These are phyloP conservation scores for Colistium nudipinnis DNA, from an alignment of 2,113 vertebrate species.

Conservation along the genomic window DNA sequence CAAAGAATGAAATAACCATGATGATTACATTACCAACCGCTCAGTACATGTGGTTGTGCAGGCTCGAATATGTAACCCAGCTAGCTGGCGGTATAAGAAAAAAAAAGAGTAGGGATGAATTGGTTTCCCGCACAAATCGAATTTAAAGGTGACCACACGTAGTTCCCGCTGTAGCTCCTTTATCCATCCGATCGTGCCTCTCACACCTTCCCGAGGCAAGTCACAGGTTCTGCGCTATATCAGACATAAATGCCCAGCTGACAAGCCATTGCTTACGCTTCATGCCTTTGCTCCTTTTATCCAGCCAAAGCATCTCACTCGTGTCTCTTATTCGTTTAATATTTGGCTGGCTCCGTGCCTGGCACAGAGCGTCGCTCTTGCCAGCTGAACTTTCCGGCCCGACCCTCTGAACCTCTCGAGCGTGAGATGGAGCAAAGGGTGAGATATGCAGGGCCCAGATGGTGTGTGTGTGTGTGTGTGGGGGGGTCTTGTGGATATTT, in stretches of 20 bases:
- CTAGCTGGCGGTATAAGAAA: too few relatives aligned
- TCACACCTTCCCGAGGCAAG: slow-evolving; percentile 38
- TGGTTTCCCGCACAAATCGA: slow-evolving; percentile 35
- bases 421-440: slow-evolving; percentile 38
- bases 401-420: slow-evolving; percentile 52
- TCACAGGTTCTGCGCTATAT: slow-evolving; percentile 32
- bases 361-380: slow-evolving; percentile 27
- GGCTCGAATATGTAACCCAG: slow-evolving; percentile 8
- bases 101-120: too few relatives aligned
- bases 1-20: not conserved
- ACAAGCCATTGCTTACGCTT: slow-evolving; percentile 42
- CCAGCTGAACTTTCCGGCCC: slow-evolving; percentile 55
- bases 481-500: too few relatives aligned
- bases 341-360: slow-evolving; percentile 43
- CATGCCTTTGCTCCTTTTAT: slow-evolving; percentile 38
- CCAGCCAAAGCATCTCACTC: slow-evolving; percentile 42
- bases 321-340: slow-evolving; percentile 51
- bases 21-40: not conserved
- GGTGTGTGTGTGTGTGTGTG: not conserved
- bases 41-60: not conserved
- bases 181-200: slow-evolving; percentile 43
- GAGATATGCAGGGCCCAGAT: slow-evolving; percentile 24
- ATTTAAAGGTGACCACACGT: slow-evolving; percentile 33
- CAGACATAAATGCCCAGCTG: slow-evolving; percentile 49
- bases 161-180: slow-evolving; percentile 24